Conservation (phyloP, 2,888 invertebrate species). For the Macrophya alboannulata region DNA sequence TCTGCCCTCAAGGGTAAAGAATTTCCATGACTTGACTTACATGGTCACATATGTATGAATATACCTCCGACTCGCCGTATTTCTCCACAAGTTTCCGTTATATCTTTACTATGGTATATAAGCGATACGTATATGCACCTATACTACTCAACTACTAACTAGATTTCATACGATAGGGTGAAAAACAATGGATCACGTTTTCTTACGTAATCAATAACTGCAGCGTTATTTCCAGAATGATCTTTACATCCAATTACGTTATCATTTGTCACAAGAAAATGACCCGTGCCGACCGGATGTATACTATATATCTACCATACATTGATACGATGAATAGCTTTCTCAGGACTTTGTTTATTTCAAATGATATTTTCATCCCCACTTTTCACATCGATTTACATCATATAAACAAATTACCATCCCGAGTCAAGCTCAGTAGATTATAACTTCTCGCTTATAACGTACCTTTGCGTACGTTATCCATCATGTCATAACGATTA, state of each 20-base stretch:
- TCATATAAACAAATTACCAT: background rate
- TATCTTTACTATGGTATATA: background rate
- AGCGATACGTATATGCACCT: background rate
- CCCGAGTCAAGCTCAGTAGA: background rate
- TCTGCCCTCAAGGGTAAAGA: background rate
- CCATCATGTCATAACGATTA: background rate
- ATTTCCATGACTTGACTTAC: background rate
- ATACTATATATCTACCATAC: too few species aligned
- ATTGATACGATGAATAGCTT: background rate
- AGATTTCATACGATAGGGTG: background rate
- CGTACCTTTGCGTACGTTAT: background rate
- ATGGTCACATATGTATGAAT: background rate
- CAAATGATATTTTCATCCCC: background rate
- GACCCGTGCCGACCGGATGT: background rate
- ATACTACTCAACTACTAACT: background rate
- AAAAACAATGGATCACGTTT: background rate
- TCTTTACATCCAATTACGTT: background rate
- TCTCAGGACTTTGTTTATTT: background rate
- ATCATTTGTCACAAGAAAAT: background rate
- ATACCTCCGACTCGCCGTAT: background rate
- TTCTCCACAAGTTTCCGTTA: background rate
- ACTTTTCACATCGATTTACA: background rate
- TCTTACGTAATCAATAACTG: background rate
- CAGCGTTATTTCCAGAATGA: background rate
- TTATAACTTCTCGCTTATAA: background rate